Conservation (phyloP, 2,113 vertebrate species). For the Rhinogobius similis region DNA sequence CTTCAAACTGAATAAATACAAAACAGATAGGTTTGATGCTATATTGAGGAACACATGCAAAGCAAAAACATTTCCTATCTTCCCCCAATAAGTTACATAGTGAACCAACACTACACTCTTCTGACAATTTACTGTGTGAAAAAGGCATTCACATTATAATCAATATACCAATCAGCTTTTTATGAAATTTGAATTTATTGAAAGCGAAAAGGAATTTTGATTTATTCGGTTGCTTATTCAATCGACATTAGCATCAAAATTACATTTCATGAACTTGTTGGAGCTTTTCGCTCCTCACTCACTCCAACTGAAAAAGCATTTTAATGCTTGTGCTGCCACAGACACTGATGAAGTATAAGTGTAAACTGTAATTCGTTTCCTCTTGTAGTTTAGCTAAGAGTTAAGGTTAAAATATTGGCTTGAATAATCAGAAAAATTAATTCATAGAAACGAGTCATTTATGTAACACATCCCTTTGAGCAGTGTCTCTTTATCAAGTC, state of each 20-base stretch:
- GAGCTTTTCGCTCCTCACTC: neutral
- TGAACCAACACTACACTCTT: neutral
- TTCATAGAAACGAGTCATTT: constrained; percentile 52
- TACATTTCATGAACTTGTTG: no score
- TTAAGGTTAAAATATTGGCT: constrained; percentile 49
- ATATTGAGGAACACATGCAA: no score
- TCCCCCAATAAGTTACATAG: neutral
- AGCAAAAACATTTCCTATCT: no score
- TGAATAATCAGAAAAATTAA: constrained; percentile 51
- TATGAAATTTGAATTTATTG: no score
- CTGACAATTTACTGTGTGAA: neutral
- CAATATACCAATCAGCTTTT: no score
- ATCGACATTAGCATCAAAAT: no score
- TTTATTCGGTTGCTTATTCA: no score
- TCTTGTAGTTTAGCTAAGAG: neutral
- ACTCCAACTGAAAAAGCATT: constrained; percentile 28
- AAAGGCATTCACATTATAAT: neutral
- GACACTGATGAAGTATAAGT: no score
- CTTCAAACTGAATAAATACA: no score
- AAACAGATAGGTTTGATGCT: no score
- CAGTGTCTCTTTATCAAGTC: constrained; percentile 37
- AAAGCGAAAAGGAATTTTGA: no score
- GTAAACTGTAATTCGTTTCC: no score
- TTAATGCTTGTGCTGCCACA: neutral
- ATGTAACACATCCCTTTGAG: constrained; percentile 41